Evolutionary conservation across 2,797 vertebrate genomes (phyloP).

Genomic region (Amblyopsis hoosieri): DNA sequence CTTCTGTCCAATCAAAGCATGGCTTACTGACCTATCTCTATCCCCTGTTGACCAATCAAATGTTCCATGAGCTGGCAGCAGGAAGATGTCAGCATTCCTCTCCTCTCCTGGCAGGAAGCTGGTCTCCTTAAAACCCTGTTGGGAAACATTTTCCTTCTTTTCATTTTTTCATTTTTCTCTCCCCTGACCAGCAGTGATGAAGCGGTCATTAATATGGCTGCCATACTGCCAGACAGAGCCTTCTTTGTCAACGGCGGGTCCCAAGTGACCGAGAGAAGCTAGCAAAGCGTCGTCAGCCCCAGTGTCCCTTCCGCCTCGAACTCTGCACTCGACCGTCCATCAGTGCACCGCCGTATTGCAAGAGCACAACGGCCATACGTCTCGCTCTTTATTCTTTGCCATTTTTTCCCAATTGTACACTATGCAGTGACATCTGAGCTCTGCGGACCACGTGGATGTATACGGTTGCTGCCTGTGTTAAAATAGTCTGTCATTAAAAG

Average conservation of each 20-base stretch:
- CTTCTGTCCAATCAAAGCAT: conserved; percentile 53
- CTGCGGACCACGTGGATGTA: conserved; percentile 39
- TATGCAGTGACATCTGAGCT: conserved; percentile 30
- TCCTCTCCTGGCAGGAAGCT: conserved; percentile 70
- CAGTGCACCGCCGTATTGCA: conserved; percentile 44
- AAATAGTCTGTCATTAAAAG: conserved; percentile 51
- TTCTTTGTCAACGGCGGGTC: conserved; percentile 65
- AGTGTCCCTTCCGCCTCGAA: conserved; percentile 54
- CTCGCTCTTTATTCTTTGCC: conserved; percentile 52
- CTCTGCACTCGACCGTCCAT: conserved; percentile 54
- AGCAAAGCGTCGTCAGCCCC: conserved; percentile 61
- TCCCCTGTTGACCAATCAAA: conserved; percentile 70
- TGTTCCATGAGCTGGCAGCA: conserved; percentile 55
- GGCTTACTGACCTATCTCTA: conserved; percentile 50
- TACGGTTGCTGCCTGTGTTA: conserved; percentile 42
- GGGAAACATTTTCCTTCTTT: conserved; percentile 59
- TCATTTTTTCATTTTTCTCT: conserved; percentile 45
- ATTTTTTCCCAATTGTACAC: conserved; percentile 43
- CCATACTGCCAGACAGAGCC: conserved; percentile 63
- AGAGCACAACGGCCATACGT: conserved; percentile 60
- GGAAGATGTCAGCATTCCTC: conserved; percentile 75
- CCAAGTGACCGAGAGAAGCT: conserved; percentile 58
- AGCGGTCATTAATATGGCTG: conserved; percentile 71
- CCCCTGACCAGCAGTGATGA: conserved; percentile 63
- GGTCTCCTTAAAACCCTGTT: conserved; percentile 61